phyloP scores from a whole-genome alignment of 2,113 vertebrate species.

The Chiloscyllium plagiosum region DNA sequence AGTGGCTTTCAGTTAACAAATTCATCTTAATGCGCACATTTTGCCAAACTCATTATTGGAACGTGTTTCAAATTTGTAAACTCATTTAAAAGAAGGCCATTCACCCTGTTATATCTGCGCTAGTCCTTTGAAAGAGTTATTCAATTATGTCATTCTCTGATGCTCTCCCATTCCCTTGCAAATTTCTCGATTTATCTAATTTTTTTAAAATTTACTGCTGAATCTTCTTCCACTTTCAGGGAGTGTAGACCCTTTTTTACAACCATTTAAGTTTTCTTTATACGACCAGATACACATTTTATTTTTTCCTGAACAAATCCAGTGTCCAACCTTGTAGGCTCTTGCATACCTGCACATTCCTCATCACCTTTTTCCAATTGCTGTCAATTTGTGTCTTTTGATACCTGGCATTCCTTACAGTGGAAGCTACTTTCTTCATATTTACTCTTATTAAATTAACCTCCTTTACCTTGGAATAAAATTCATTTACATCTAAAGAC shows the following conservation, averaged over 20 bases:
- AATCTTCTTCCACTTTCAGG: background rate
- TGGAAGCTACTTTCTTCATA: background rate
- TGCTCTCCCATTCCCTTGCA: background rate
- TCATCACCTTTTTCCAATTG: background rate
- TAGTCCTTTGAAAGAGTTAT: background rate
- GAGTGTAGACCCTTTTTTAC: no score
- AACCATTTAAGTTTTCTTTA: background rate
- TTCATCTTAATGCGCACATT: background rate
- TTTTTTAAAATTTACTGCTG: background rate
- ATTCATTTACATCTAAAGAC: background rate
- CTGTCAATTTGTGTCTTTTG: background rate
- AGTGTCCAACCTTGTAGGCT: background rate
- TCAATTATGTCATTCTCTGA: background rate
- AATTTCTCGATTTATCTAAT: background rate
- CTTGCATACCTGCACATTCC: background rate
- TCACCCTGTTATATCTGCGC: background rate
- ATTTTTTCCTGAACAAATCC: background rate
- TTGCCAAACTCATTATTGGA: background rate
- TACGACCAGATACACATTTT: background rate
- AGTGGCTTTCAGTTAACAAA: background rate
- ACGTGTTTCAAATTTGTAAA: background rate
- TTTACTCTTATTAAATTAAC: background rate
- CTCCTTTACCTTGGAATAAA: background rate
- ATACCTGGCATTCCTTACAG: background rate
- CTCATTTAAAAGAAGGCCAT: background rate